Evolutionary conservation across 2,797 vertebrate species (phyloP).

Genomic region (Acanthopagrus latus): DNA sequence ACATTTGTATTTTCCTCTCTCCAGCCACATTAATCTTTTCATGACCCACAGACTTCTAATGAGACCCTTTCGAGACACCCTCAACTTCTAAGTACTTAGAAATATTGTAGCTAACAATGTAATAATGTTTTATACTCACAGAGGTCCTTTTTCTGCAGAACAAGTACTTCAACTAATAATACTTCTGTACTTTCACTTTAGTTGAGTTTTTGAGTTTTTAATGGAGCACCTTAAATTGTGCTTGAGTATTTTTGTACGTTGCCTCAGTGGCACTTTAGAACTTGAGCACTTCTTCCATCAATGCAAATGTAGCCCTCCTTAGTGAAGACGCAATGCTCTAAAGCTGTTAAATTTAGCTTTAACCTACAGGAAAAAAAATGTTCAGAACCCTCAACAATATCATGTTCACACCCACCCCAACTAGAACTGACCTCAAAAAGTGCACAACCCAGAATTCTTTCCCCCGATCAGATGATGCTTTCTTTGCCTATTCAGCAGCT

Average conservation of each 20-base stretch:
- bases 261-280: not conserved
- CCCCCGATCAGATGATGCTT: not conserved
- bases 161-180: not conserved
- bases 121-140: not conserved
- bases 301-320: not conserved
- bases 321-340: not conserved
- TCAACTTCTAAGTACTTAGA: not conserved
- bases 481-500: conserved; percentile 46
- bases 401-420: not conserved
- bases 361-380: not conserved
- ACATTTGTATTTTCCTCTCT: not conserved
- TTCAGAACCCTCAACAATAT: not conserved
- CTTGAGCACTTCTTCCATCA: too few species aligned
- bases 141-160: not conserved
- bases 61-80: not conserved
- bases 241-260: too few species aligned
- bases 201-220: too few species aligned
- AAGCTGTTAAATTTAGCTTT: not conserved
- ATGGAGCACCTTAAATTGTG: too few species aligned
- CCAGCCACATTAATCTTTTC: not conserved
- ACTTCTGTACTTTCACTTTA: too few species aligned
- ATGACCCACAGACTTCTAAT: not conserved
- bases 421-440: not conserved
- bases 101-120: not conserved
- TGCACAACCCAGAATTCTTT: not conserved